Conservation (phyloP, 2,888 invertebrate species). For the Hydriomena furcata region DNA sequence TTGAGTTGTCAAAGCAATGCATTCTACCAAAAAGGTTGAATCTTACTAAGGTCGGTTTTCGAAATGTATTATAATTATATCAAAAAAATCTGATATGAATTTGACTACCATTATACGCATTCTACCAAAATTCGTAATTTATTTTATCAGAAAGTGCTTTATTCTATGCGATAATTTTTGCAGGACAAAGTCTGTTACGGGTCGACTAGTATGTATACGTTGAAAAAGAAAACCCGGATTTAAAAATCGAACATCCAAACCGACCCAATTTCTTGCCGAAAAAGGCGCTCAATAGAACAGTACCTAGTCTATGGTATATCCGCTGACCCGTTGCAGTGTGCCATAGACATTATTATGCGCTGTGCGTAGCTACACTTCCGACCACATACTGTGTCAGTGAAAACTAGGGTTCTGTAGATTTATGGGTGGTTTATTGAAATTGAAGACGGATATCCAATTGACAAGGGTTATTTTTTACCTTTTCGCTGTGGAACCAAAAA, state of each 20-base stretch:
- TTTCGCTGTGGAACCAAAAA: not conserved
- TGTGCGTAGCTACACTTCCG: conserved; percentile 18
- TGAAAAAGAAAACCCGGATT: conserved; percentile 3
- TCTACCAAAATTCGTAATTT: too few relatives aligned
- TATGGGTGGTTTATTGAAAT: conserved; percentile 18
- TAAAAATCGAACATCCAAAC: conserved; percentile 2
- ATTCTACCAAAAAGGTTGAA: too few relatives aligned
- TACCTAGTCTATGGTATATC: not conserved
- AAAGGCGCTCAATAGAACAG: conserved; percentile 1
- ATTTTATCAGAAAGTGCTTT: too few relatives aligned
- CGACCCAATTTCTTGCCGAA: conserved; percentile 3
- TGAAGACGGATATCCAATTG: conserved; percentile 6
- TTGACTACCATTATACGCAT: too few relatives aligned
- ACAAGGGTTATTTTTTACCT: not conserved
- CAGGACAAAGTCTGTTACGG: too few relatives aligned
- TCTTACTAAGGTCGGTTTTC: too few relatives aligned
- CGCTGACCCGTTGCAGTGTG: conserved; percentile 1
- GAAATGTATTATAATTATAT: too few relatives aligned
- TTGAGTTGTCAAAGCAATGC: too few relatives aligned
- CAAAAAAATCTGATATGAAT: too few relatives aligned
- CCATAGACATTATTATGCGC: conserved; percentile 11
- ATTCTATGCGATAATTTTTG: too few relatives aligned
- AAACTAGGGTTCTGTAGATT: conserved; percentile 18
- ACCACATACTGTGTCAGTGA: conserved; percentile 23
- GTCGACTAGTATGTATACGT: not conserved